Percentiles rank a stretch among this genome's conserved stretches.
Evolutionary conservation across 2,888 invertebrate genomes (phyloP).

Genomic region (Allolobophora icterica): DNA sequence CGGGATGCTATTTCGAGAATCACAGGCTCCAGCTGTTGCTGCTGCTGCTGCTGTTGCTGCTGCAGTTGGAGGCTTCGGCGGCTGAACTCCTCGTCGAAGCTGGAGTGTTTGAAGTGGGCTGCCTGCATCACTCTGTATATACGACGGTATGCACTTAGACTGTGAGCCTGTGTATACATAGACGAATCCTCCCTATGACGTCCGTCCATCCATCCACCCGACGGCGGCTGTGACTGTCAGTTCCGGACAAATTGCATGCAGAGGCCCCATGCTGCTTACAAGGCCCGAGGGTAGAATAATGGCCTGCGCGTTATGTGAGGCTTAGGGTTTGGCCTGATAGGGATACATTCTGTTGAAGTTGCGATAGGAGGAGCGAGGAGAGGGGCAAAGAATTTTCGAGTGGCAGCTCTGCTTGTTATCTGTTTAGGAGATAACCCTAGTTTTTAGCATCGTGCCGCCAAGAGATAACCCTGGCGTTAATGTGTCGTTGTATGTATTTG

Average conservation of each 20-base stretch:
- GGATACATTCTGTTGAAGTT: not conserved
- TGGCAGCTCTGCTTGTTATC: not conserved
- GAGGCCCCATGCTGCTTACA: not conserved
- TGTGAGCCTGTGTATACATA: not conserved
- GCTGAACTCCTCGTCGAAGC: not conserved
- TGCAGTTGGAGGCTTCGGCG: not conserved
- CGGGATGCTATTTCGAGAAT: conserved; percentile 11
- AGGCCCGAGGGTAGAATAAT: not conserved
- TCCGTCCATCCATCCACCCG: not conserved
- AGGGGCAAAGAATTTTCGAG: not conserved
- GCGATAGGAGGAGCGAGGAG: not conserved
- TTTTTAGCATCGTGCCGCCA: not conserved
- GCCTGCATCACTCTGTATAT: not conserved
- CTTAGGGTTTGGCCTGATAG: not conserved
- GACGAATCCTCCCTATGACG: not conserved
- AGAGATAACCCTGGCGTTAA: not conserved
- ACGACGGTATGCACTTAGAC: not conserved
- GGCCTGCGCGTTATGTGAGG: not conserved
- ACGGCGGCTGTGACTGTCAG: not conserved
- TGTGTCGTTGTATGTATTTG: not conserved
- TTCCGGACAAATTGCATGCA: not conserved
- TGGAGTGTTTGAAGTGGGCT: conserved; percentile 17
- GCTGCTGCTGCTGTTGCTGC: too few species aligned
- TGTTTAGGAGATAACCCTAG: not conserved
- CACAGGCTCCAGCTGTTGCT: not conserved